Evolutionary conservation across 2,888 invertebrate genomes (phyloP), one percentile per base, ranked within the genome.

Genomic region (Elegia similella): DNA sequence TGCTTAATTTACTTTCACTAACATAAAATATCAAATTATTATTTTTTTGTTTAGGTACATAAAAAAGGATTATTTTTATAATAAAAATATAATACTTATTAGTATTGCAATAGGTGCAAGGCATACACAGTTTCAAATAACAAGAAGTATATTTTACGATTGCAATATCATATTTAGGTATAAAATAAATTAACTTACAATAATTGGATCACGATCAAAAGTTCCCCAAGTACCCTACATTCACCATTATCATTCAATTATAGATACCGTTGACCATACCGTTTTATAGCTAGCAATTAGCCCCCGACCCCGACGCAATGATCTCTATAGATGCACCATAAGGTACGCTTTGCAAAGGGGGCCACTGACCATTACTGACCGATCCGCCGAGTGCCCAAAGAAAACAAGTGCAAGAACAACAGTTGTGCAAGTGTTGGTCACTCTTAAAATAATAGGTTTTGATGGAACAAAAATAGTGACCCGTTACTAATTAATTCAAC

Each of bases 201-300:
- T 23, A 38, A 38, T 38, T 38, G 38, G 38, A 38, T 38, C 38
- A 38, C n/a, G n/a, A n/a, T 38, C 3, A 38, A 10, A 38, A 38
- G 5, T 10, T 38, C 5, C n/a, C 38, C 10, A 38, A 46, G 17
- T 17, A 23, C 29, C 46, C 29, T 5, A 38, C 16, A 42, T 29
- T 42, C 3, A 30, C 48, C n/a, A 73, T 72, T 76, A 72, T 78
- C 74, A 79, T 82, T 77, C 68, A 78, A 82, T 82, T 71, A 81
- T 66, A 71, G 68, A 70, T 34, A 76, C 77, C 75, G 76, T 78
- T 78, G 80, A 82, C 80, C 86, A 87, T 86, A 75, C 76, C 80
- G 86, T 70, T 86, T 87, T 86, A 87, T 86, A 80, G 84, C 82
- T 61, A 70, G 78, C 86, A 80, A 87, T 87, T 85, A 86, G 70